phyloP scores from a whole-genome alignment of 64 coral and sea anemone genomes.

The Orbicella faveolata region DNA sequence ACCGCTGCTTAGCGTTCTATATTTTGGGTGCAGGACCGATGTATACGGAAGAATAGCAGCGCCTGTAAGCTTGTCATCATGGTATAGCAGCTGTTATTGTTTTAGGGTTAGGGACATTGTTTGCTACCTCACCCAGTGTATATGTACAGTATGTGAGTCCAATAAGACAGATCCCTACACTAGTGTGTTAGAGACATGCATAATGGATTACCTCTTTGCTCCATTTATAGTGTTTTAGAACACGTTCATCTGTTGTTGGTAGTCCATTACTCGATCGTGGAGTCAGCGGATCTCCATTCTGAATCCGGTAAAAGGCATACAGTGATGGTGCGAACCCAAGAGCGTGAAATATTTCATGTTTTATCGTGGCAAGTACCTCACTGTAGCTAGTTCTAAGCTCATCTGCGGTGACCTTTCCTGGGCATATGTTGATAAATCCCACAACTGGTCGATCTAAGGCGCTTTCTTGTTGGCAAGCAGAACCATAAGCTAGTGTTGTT shows the following conservation, averaged over 20 bases:
- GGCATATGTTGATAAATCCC: constrained; percentile 94
- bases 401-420: constrained; percentile 38
- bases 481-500: constrained; percentile 79
- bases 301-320: constrained; percentile 75
- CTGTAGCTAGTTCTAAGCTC: constrained; percentile 34
- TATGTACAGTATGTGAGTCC: no score
- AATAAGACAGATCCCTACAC: no score
- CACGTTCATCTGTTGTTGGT: constrained; percentile 26
- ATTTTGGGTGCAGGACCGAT: no score
- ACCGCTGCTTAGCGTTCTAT: no score
- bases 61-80: no score
- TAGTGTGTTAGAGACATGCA: not conserved
- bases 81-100: no score
- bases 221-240: constrained; percentile 24
- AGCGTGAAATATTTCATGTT: constrained; percentile 97
- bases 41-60: no score
- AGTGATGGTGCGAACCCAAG: constrained; percentile 85
- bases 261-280: constrained; percentile 50
- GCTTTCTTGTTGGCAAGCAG: constrained; percentile 86
- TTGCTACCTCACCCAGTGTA: no score
- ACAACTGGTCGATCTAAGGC: constrained; percentile 81
- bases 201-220: constrained; percentile 72
- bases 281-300: constrained; percentile 64
- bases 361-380: constrained; percentile 82
- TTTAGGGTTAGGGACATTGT: no score